Conservation (phyloP, 2,888 invertebrate species). For the Trichacis sp. region DNA sequence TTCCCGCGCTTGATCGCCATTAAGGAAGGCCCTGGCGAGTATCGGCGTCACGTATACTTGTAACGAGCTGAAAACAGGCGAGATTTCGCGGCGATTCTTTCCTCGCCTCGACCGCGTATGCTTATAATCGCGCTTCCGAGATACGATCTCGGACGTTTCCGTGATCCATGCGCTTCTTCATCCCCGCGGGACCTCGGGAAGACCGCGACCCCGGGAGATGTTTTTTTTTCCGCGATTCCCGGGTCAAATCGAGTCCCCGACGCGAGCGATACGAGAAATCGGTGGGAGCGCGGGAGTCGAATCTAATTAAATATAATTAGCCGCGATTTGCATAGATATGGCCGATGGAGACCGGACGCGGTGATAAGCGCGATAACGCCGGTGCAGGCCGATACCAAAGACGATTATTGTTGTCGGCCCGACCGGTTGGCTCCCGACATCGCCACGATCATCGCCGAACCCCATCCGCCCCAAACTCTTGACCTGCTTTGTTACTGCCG, state of each 20-base stretch:
- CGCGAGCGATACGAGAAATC: conserved; percentile 50
- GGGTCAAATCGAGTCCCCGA: background rate
- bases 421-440: conserved; percentile 52
- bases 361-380: conserved; percentile 66
- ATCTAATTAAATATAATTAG: conserved; percentile 70
- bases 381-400: conserved; percentile 63
- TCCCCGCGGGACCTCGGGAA: no score
- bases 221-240: background rate
- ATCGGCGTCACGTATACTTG: conserved; percentile 42
- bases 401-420: conserved; percentile 65
- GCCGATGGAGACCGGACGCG: conserved; percentile 67
- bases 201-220: no score
- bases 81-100: conserved; percentile 33
- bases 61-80: conserved; percentile 31
- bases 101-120: conserved; percentile 38
- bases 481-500: conserved; percentile 23
- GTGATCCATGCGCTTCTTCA: conserved; percentile 1
- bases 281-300: conserved; percentile 65
- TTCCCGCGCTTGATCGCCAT: conserved; percentile 46
- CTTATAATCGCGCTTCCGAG: conserved; percentile 19
- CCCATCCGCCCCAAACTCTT: conserved; percentile 31
- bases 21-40: conserved; percentile 35
- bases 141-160: background rate
- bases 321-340: conserved; percentile 69
- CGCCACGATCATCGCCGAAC: conserved; percentile 59